phyloP scores from a whole-genome alignment of 2,888 invertebrate species.

The Siphlonurus alternatus region DNA sequence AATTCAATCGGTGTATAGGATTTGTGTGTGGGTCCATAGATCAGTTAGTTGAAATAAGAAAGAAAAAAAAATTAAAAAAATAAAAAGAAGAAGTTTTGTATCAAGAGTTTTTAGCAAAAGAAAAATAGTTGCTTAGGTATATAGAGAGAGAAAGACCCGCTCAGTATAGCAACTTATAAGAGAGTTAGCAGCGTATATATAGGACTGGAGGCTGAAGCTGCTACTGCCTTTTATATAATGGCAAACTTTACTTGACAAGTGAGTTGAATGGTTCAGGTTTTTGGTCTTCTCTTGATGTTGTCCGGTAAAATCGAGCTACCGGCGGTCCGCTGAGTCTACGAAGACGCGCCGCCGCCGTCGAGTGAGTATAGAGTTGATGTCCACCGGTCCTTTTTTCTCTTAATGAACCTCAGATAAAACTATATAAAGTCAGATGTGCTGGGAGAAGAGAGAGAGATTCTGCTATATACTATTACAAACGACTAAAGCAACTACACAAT shows the following conservation, averaged over 20 bases:
- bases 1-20: no score
- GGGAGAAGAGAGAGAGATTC: background rate
- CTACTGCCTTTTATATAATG: background rate
- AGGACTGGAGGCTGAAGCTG: no score
- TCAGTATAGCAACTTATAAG: no score
- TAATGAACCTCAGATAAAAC: background rate
- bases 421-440: background rate
- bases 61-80: no score
- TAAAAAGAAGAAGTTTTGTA: no score
- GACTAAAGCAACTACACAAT: background rate
- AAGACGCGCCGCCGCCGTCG: background rate
- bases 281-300: background rate
- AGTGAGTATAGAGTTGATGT: background rate
- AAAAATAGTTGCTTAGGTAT: no score
- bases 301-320: no score
- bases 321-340: background rate
- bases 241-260: background rate
- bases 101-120: no score
- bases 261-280: background rate
- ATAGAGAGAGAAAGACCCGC: no score
- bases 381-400: background rate
- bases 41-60: no score
- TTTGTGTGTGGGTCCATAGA: no score
- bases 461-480: background rate
- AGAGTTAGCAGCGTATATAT: no score